Conservation (phyloP, 2,888 invertebrate species). For the Perdita meconis region DNA sequence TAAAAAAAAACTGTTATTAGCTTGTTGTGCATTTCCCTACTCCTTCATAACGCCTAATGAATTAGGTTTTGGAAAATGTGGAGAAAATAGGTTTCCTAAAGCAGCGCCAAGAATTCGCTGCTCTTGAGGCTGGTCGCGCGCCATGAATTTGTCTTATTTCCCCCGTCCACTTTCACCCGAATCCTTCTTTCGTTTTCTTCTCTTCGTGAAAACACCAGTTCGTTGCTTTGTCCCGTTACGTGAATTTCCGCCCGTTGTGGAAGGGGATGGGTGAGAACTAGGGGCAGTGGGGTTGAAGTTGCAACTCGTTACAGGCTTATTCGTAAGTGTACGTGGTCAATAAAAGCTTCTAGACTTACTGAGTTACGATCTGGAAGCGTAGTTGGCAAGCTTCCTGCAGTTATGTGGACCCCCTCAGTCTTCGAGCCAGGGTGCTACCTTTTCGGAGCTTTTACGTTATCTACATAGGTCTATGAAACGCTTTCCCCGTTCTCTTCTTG, state of each 20-base stretch:
- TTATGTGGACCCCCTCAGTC: background rate
- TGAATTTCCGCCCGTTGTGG: slow-evolving; percentile 5
- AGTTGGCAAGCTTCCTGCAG: slow-evolving; percentile 54
- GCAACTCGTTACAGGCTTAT: slow-evolving; percentile 49
- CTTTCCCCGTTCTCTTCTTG: slow-evolving; percentile 9
- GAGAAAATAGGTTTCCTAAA: slow-evolving; percentile 21
- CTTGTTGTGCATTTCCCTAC: background rate
- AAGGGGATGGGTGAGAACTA: background rate
- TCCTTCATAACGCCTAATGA: slow-evolving; percentile 10
- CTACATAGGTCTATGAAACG: slow-evolving; percentile 36
- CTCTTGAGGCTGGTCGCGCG: slow-evolving; percentile 7
- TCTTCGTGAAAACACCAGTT: background rate
- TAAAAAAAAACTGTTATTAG: too few relatives aligned
- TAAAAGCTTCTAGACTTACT: slow-evolving; percentile 41
- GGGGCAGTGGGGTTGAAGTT: slow-evolving; percentile 23
- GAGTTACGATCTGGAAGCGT: slow-evolving; percentile 36
- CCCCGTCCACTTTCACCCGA: background rate
- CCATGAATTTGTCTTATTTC: slow-evolving; percentile 25
- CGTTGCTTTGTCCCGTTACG: slow-evolving; percentile 9
- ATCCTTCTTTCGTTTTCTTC: background rate
- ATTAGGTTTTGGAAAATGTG: background rate
- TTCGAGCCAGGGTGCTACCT: slow-evolving; percentile 28
- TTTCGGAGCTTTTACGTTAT: slow-evolving; percentile 46
- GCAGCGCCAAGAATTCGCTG: slow-evolving; percentile 28
- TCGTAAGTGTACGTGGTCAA: slow-evolving; percentile 58